Base-by-base conservation (phyloP, 2,113 vertebrate genomes). In the Gymnorhina tibicen region DNA sequence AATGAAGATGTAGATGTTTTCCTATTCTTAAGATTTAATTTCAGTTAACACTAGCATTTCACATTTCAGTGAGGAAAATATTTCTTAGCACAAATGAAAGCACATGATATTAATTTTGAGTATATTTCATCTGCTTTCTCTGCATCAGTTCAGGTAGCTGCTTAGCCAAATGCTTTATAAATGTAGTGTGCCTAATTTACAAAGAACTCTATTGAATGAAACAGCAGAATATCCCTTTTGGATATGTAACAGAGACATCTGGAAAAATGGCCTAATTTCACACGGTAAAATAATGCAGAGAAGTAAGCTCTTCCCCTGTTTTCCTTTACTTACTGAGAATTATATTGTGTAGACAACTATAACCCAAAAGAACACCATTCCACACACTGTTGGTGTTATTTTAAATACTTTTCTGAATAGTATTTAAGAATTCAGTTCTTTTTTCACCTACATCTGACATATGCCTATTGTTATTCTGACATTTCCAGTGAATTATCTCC, bases 201-300 rank as follows among this genome's bases (percentile, higher is more conserved):
- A 93, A 95, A 83, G 78, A 89, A 21, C 27, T 90, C 73, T 70
- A 68, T 93, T 95, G 91, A 95, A 66, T 92, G 89, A 96, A 97
- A 93, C 47, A 96, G 58, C 91, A 97, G 84, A 96, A 83, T 93
- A 94, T 35, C 22, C 50, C 88, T 91, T 87, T 94, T 96, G 73
- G 74, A 93, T 84, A 87, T 22, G 70, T 74, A 85, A 78, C 68
- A 74, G 58, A 91, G 23, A 94, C 96, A 97, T 97, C 92, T 97
- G 97, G 95, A 95, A 96, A 97, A 97, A 68, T 74, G 35, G 68
- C 70, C n/a, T 91, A 63, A 94, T 77, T 85, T 89, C 64, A 92
- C 35, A 44, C 60, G 91, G 58, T 81, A 97, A 93, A 98, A 85
- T 91, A 73, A 52, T 39, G 37, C 42, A 85, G 55, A 74, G 82